phyloP scores from a whole-genome alignment of 2,113 vertebrate species.

The Sturnus vulgaris region DNA sequence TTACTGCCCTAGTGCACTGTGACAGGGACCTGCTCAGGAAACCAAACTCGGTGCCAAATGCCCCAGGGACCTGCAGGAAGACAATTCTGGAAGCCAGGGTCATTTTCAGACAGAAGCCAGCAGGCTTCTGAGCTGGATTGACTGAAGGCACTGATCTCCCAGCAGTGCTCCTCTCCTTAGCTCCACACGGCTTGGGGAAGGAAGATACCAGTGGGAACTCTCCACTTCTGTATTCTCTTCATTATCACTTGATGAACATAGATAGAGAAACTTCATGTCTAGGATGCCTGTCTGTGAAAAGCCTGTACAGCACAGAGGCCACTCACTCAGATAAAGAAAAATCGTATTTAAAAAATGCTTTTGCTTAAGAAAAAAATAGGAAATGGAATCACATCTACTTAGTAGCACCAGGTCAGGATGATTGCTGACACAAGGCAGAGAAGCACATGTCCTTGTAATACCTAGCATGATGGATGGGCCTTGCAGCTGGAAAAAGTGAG shows the following conservation, averaged over 20 bases:
- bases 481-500: not conserved
- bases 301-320: not conserved
- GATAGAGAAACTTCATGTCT: not conserved
- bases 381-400: not conserved
- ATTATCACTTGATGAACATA: not conserved
- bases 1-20: not conserved
- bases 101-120: not conserved
- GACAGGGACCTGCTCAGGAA: not conserved
- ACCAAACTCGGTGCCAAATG: not conserved
- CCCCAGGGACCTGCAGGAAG: not conserved
- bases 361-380: not conserved
- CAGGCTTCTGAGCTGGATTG: not conserved
- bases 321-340: not conserved
- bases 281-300: not conserved
- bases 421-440: not conserved
- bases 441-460: not conserved
- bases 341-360: not conserved
- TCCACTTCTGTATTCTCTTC: not conserved
- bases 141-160: not conserved
- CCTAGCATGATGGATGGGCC: not conserved
- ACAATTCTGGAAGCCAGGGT: not conserved
- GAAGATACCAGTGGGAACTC: not conserved
- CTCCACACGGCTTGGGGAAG: not conserved
- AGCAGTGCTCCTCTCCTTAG: not conserved
- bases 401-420: not conserved